Base-by-base conservation (phyloP, 2,888 invertebrate genomes). In the Orchestes rusci region DNA sequence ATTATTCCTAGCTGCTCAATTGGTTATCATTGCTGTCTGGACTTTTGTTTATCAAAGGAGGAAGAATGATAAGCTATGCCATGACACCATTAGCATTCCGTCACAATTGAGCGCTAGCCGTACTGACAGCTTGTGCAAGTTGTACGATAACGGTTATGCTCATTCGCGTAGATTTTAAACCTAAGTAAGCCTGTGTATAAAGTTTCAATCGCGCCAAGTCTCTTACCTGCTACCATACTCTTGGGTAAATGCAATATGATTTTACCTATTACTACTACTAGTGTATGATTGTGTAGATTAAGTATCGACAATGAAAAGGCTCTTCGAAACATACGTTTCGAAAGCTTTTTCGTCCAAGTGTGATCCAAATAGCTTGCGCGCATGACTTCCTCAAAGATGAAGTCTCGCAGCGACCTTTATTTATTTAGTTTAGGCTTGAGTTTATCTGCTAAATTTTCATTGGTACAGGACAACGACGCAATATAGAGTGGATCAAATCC, bases 21-120 rank as follows among this genome's bases (percentile, higher is more conserved):
- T 92, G 65, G 84, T 85, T 60, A 80, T 92, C 50, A 82, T 92
- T 56, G 84, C 87, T 36, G 86, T 84, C 52, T 91, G 89, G 88
- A 84, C 89, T 53, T 88, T 87, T 71, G 79, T 89, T 64, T 88
- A 88, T 81, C 88, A 89, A 67, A 77, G 86, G 58, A 75, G 84
- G 64, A 79, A 82, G 59, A 55, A 49, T 43, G 52, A 49, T 57
- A 63, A 72, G 62, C 66, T 79, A 71, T 73, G 77, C 74, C 67
- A 77, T 70, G 76, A 82, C 70, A 67, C 76, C 63, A 69, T 75
- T 58, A 80, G 84, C 64, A 75, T 84, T 32, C 80, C 83, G 13
- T 76, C 80, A 35, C 79, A 77, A 53, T 72, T 77, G 35, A 66
- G 67, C 52, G 56, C 62, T 10, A 71, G 77, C 53, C 76, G 80